Percentiles rank a stretch among this genome's conserved stretches.
Evolutionary conservation across 2,888 invertebrate species (phyloP).

Genomic region (Agrotis segetum): DNA sequence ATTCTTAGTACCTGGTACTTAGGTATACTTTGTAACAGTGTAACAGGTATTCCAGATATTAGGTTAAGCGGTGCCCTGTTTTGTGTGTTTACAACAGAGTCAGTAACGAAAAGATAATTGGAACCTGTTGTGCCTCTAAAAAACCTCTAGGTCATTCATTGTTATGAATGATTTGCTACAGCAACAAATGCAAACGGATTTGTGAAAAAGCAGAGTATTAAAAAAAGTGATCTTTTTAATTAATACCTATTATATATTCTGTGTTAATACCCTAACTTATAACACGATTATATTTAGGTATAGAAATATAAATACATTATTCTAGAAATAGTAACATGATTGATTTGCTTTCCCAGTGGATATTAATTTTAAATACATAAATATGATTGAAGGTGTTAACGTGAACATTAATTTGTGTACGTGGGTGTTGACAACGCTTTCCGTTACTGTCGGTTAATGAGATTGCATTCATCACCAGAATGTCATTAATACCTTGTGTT

Average conservation of each 20-base stretch:
- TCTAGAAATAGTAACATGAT: constrained; percentile 13
- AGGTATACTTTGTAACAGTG: constrained; percentile 21
- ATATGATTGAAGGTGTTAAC: constrained; percentile 34
- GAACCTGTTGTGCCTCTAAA: too few relatives aligned
- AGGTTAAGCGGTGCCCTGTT: constrained; percentile 11
- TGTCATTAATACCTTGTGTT: constrained; percentile 1
- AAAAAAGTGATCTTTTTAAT: too few relatives aligned
- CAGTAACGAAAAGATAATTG: too few relatives aligned
- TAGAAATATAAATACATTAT: constrained; percentile 13
- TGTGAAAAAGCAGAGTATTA: too few relatives aligned
- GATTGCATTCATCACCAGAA: constrained; percentile 21
- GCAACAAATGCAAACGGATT: too few relatives aligned
- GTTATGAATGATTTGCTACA: too few relatives aligned
- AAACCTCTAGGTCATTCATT: too few relatives aligned
- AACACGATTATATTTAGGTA: too few relatives aligned
- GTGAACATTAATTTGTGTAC: constrained; percentile 27
- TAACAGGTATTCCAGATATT: constrained; percentile 22
- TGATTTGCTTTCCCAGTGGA: constrained; percentile 23
- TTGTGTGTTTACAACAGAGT: not conserved
- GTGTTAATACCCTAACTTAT: not conserved
- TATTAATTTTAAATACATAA: constrained; percentile 26
- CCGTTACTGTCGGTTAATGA: constrained; percentile 23
- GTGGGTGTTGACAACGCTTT: constrained; percentile 32
- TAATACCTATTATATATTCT: too few relatives aligned
- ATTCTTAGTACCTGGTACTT: constrained; percentile 37